These are phyloP conservation scores for Scrobipalpa atriplicella DNA, from an alignment of 2,888 invertebrate genomes.

Conservation along the genomic window DNA sequence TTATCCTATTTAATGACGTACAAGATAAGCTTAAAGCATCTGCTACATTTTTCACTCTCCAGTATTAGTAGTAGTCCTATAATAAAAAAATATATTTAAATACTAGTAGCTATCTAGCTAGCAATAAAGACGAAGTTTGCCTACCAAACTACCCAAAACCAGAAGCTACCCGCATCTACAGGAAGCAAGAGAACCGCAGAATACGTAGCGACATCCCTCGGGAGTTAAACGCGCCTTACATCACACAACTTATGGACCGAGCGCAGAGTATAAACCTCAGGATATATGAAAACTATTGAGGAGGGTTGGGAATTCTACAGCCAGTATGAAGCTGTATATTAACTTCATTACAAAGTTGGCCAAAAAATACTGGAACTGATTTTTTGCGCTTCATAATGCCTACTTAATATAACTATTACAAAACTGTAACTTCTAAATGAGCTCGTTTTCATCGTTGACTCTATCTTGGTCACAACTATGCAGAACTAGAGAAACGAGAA, in stretches of 20 bases:
- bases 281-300: slow-evolving; percentile 58
- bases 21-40: too few relatives aligned
- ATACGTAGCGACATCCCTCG: slow-evolving; percentile 35
- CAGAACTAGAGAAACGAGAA: too few relatives aligned
- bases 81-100: background rate
- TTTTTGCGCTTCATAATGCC: background rate
- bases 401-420: too few relatives aligned
- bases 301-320: slow-evolving; percentile 39
- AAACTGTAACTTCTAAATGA: too few relatives aligned
- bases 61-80: too few relatives aligned
- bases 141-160: slow-evolving; percentile 6
- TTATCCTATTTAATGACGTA: too few relatives aligned
- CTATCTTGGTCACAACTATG: too few relatives aligned
- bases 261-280: slow-evolving; percentile 46
- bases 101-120: background rate
- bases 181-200: slow-evolving; percentile 16
- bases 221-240: slow-evolving; percentile 48
- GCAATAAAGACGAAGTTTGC: background rate
- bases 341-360: background rate
- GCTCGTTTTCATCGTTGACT: too few relatives aligned
- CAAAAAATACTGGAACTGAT: background rate
- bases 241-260: slow-evolving; percentile 58
- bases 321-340: background rate
- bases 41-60: too few relatives aligned
- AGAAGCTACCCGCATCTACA: slow-evolving; percentile 12